A percentile compares a stretch with the other conserved stretches of the same genome.
Conservation (phyloP, 1,140 invertebrate species). For the Diplogasteroides magnus region DNA sequence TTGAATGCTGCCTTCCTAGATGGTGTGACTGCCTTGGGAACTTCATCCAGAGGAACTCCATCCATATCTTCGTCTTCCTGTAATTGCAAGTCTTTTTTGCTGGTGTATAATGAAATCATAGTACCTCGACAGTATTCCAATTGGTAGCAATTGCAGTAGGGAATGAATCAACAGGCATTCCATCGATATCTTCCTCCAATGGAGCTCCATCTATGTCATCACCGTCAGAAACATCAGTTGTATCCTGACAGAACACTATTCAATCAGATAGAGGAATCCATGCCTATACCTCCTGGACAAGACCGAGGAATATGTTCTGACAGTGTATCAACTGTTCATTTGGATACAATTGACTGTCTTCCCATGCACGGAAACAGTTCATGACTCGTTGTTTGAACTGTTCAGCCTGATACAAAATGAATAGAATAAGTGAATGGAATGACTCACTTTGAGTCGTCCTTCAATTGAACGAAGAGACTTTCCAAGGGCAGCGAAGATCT, state of each 20-base stretch:
- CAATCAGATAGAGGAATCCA: conserved; percentile 6
- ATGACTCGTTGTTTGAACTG: conserved; percentile 92
- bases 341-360: conserved; percentile 94
- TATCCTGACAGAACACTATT: neutral
- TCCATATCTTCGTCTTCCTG: conserved; percentile 40
- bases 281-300: conserved; percentile 47
- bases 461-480: conserved; percentile 73
- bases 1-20: conserved; percentile 26
- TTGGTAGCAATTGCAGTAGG: conserved; percentile 2
- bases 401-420: too few species aligned
- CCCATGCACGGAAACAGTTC: conserved; percentile 88
- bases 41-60: conserved; percentile 38
- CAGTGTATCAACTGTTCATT: conserved; percentile 82
- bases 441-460: conserved; percentile 80
- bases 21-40: conserved; percentile 2
- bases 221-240: conserved; percentile 15
- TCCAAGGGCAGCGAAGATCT: conserved; percentile 77
- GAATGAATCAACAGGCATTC: conserved; percentile 30
- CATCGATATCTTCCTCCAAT: conserved; percentile 29
- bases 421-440: too few species aligned
- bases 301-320: conserved; percentile 82
- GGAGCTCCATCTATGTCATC: conserved; percentile 39
- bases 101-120: too few species aligned
- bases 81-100: too few species aligned
- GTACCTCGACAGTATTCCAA: conserved; percentile 5